A percentile compares a stretch with the other conserved stretches of the same genome.
These are phyloP conservation scores for Hypothenemus hampei DNA, from an alignment of 1,140 invertebrate species.

Conservation along the genomic window DNA sequence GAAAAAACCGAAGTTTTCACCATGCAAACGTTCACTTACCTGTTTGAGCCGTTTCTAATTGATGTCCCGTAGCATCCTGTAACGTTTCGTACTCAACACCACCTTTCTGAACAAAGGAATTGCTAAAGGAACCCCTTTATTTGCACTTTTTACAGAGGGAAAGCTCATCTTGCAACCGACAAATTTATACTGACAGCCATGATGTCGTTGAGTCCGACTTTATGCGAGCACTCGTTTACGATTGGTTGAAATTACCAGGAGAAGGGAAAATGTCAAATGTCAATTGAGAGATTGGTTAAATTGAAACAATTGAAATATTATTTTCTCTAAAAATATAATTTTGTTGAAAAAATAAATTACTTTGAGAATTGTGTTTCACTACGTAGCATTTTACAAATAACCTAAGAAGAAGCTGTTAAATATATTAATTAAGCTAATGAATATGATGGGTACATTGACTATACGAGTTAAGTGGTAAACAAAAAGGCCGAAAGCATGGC, in stretches of 20 bases:
- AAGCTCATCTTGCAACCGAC: conserved; percentile 72
- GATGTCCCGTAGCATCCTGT: conserved; percentile 35
- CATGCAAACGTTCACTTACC: too few relatives aligned
- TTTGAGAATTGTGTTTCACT: neutral
- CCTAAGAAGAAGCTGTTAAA: neutral
- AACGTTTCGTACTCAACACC: conserved; percentile 31
- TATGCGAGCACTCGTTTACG: conserved; percentile 58
- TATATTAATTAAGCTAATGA: neutral
- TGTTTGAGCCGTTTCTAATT: conserved; percentile 25
- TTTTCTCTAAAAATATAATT: neutral
- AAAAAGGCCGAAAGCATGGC: conserved; percentile 18
- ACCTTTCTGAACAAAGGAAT: conserved; percentile 33
- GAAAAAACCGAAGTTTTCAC: too few relatives aligned
- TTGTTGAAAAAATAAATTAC: neutral
- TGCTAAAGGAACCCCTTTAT: conserved; percentile 36
- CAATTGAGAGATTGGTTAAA: conserved; percentile 6
- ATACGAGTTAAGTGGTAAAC: conserved; percentile 8
- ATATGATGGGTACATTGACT: neutral
- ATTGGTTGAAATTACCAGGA: conserved; percentile 51
- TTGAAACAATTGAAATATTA: neutral
- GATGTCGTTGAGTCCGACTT: conserved; percentile 72
- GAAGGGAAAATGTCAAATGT: conserved; percentile 26
- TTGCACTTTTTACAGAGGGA: conserved; percentile 56
- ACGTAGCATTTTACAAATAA: neutral
- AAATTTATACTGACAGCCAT: conserved; percentile 88